Evolutionary conservation across 2,888 invertebrate genomes (phyloP).

Genomic region (Dascillus cervinus): DNA sequence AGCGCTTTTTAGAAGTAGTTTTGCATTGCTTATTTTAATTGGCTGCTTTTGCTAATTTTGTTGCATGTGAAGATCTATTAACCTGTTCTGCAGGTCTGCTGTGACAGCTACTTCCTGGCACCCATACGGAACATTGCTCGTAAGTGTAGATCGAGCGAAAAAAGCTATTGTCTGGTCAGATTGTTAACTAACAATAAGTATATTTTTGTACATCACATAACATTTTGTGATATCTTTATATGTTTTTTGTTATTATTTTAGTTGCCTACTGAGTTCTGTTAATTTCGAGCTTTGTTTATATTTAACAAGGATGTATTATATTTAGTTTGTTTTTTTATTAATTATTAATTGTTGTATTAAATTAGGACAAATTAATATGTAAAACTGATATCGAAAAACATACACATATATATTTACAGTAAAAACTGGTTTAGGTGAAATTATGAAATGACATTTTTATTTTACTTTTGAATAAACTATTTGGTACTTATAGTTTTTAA

Average conservation of each 20-base stretch:
- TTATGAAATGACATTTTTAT: too few relatives aligned
- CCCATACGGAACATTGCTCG: constrained; percentile 70
- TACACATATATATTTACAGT: too few relatives aligned
- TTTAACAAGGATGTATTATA: too few relatives aligned
- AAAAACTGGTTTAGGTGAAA: too few relatives aligned
- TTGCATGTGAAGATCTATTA: constrained; percentile 37
- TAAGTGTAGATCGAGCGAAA: constrained; percentile 77
- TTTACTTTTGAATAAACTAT: too few relatives aligned
- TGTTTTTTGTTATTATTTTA: too few relatives aligned
- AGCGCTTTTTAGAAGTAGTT: constrained; percentile 1
- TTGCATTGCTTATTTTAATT: constrained; percentile 1
- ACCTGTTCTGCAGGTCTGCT: constrained; percentile 58
- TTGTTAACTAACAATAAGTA: constrained; percentile 19
- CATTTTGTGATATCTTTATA: not conserved
- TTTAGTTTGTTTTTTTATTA: too few relatives aligned
- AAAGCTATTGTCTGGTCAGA: constrained; percentile 77
- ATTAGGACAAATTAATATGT: too few relatives aligned
- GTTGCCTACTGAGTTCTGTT: not conserved
- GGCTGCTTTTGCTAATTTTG: constrained; percentile 28
- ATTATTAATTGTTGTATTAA: too few relatives aligned
- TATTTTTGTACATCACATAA: not conserved
- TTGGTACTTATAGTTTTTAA: too few relatives aligned
- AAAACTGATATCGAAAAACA: too few relatives aligned
- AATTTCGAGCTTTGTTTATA: not conserved
- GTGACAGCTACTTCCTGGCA: constrained; percentile 88